Evolutionary conservation across 2,113 vertebrate species (phyloP).

Genomic region (Pachyramphus minor): DNA sequence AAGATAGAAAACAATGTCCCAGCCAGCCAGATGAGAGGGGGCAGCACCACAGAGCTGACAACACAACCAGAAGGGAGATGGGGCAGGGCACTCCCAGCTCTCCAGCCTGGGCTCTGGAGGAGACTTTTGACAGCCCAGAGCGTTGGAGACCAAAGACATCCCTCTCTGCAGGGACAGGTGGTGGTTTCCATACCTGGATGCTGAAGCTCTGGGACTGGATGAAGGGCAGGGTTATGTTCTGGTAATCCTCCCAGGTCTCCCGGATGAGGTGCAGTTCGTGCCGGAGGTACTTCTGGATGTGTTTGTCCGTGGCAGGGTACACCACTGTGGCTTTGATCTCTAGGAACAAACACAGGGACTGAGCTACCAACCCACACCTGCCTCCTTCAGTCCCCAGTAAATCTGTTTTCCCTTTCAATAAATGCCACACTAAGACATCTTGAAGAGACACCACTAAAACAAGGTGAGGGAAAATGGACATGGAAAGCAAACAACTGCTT

Average conservation of each 20-base stretch:
- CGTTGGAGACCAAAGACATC: neutral
- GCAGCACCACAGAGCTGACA: fast-evolving
- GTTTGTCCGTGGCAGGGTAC: conserved; percentile 91
- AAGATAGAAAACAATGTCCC: neutral
- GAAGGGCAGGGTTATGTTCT: conserved; percentile 82
- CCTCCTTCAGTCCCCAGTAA: neutral
- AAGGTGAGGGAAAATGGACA: neutral
- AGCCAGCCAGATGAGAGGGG: neutral
- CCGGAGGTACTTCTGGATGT: conserved; percentile 86
- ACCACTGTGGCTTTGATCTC: conserved; percentile 92
- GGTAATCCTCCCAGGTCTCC: conserved; percentile 84
- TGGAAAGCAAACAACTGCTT: neutral
- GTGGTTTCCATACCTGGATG: conserved; percentile 76
- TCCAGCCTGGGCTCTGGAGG: neutral
- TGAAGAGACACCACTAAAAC: neutral
- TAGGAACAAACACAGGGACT: conserved; percentile 29
- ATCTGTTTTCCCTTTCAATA: neutral
- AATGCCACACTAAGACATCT: neutral
- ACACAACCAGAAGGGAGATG: fast-evolving
- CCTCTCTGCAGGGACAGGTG: neutral
- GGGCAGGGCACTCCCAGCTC: neutral
- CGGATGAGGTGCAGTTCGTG: conserved; percentile 84
- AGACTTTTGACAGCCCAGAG: neutral
- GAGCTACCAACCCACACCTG: neutral
- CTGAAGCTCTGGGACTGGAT: conserved; percentile 88